phyloP scores from a whole-genome alignment of 2,888 invertebrate species.

The Drosophila subquinaria region DNA sequence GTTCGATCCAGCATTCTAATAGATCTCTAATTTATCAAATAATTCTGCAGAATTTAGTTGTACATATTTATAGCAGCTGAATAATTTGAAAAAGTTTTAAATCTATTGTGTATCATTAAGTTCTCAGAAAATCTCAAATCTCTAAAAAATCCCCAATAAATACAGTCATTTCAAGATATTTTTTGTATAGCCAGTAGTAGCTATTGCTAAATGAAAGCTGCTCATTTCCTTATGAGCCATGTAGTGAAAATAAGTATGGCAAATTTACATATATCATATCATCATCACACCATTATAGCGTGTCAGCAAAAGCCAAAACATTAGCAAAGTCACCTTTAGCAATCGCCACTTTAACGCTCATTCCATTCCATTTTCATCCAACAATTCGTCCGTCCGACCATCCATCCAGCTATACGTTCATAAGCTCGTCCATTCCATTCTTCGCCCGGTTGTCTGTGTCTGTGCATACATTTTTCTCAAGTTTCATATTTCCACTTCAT shows the following conservation, averaged over 20 bases:
- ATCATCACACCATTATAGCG: constrained; percentile 19
- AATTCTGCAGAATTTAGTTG: not conserved
- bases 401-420: constrained; percentile 21
- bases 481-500: constrained; percentile 79
- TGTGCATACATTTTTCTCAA: constrained; percentile 48
- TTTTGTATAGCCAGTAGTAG: constrained; percentile 15
- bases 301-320: constrained; percentile 27
- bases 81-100: constrained; percentile 9
- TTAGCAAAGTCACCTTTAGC: constrained; percentile 35
- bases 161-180: constrained; percentile 12
- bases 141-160: not conserved
- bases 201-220: constrained; percentile 18
- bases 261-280: constrained; percentile 7
- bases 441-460: constrained; percentile 36
- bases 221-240: constrained; percentile 19
- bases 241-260: constrained; percentile 12
- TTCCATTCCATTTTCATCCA: constrained; percentile 21
- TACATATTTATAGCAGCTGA: not conserved
- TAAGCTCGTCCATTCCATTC: constrained; percentile 30
- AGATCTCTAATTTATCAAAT: not conserved
- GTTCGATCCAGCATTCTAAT: not conserved
- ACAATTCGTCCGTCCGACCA: constrained; percentile 1
- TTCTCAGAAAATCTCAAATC: not conserved
- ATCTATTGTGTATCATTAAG: not conserved
- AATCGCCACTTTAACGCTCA: constrained; percentile 16